Evolutionary conservation across 1,140 invertebrate species (phyloP), one percentile per base, ranked within the genome.

Genomic region (Ips nitidus): DNA sequence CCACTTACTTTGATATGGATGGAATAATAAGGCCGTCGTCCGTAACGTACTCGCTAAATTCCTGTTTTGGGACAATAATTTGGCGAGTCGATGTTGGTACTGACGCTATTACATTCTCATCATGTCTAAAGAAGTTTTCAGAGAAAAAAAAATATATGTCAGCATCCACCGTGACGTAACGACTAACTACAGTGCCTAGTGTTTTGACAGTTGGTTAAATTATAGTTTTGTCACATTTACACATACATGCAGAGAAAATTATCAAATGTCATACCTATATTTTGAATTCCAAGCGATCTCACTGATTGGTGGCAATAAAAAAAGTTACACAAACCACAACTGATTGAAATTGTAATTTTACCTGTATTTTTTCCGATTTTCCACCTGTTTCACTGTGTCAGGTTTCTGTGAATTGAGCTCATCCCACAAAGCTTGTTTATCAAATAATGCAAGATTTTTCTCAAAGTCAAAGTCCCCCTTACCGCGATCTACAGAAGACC

Each of bases 381-480:
- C 78, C 8, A 71, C 59, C 59, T 77, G 74, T 68, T 75, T 79
- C 61, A 89, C 81, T 37, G 91, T 83, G 76, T 92, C 90, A 3
- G 89, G 89, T 73, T 88, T 90, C 53, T 87, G 84, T 8, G 86
- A 84, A 71, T 90, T 88, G 67, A 92, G 87, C 80, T 91, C 86
- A 75, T 93, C 88, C 87, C 88, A 90, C 68, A 87, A 83, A 52
- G 88, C 89, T 80, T 89, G 86, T 82, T 97, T 97, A 81, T 96
- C 91, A 82, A 96, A 96, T 39, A 97, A 82, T 6, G 93, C 93
- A 36, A 96, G 83, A 84, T 96, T 96, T 71, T 93, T 94, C 80
- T 96, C 94, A 86, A 97, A 96, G 84, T 96, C 94, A 85, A 96
- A 97, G 74, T 94, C 92, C 77, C 92, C 80, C 50, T 83, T 76